Base-by-base conservation (phyloP, 2,797 vertebrate genomes). In the Harpagifer antarcticus region DNA sequence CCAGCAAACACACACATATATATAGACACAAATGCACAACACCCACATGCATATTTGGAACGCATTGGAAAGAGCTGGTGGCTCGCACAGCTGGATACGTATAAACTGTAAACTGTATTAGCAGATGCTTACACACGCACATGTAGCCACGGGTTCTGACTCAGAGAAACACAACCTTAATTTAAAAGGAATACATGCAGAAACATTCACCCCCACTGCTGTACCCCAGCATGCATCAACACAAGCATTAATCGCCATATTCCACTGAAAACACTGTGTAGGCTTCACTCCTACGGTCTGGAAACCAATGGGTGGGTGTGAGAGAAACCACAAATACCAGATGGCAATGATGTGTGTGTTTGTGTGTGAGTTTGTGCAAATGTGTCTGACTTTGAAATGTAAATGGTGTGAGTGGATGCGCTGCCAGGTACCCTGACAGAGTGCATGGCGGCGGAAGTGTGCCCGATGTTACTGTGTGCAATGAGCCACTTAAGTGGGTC, bases 301-400 rank as follows among this genome's bases (percentile, higher is more conserved):
- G 67, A 63, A 81, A 68, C 47, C 79, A 68, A 68, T 19, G 40
- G 49, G 83, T 76, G 55, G 74, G 78, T 74, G 74, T 72, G 70
- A 70, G 70, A 81, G 69, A 75, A 79, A 78, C 64, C 73, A 76
- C 62, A 56, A 84, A 81, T 62, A 81, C 80, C 86, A 89, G 88
- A 91, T 90, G 89, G 83, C 55, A 68, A 70, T 67, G n/a, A 44
- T 61, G 45, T 63, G 63, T 48, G 54, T 19, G 61, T 82, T 60
- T 78, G 73, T 76, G 84, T 63, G 63, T 48, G 54, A n/a, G 61
- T 82, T 60, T 78, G 75, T 76, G 84, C 31, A 82, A 83, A 79
- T 75, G 73, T 56, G 43, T 81, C 67, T 69, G 76, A 87, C 89
- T 92, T 92, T 92, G 88, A 90, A 91, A 91, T 92, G 90, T 83